Base-by-base conservation (phyloP, 2,113 vertebrate species). In the Istiophorus platypterus region DNA sequence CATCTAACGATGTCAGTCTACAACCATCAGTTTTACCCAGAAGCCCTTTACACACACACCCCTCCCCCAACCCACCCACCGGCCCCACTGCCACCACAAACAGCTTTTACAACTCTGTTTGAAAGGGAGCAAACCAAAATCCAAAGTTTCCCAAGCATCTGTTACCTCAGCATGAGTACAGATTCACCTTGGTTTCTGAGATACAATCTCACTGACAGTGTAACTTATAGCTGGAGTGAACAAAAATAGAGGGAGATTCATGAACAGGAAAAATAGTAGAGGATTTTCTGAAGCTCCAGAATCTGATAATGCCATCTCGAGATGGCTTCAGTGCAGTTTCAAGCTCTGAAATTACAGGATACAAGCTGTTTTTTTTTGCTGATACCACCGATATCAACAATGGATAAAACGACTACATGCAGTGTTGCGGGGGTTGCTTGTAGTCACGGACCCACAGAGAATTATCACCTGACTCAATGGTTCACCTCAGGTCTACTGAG, bases 41-140 rank as follows among this genome's bases (percentile, higher is more conserved):
- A 81, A 78, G 69, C 84, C 73, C 86, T 31, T 80, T 52, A 73
- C 82, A 78, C 24, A n/a, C n/a, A n/a, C n/a, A n/a, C n/a, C n/a
- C n/a, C n/a, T n/a, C 69, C 77, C 82, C 75, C 72, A n/a, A n/a
- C n/a, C n/a, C n/a, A n/a, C n/a, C n/a, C n/a, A n/a, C n/a, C n/a
- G n/a, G n/a, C 31, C 31, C 31, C 59, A 45, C 63, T 29, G 15
- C 88, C 84, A 83, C 90, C 77, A 86, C 88, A 93, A 88, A 90
- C 88, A 80, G 64, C 78, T 86, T 93, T 92, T 94, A 92, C 78
- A 78, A 69, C 84, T 82, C 79, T 78, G 85, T 89, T 94, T 94
- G 83, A 90, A 90, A 86, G 80, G 72, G 52, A 86, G 67, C 73
- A 70, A 88, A 87, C 85, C 77, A 57, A 70, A 88, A 86, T 82